Conservation (phyloP, 2,113 vertebrate species). For the Hippocampus mohnikei region DNA sequence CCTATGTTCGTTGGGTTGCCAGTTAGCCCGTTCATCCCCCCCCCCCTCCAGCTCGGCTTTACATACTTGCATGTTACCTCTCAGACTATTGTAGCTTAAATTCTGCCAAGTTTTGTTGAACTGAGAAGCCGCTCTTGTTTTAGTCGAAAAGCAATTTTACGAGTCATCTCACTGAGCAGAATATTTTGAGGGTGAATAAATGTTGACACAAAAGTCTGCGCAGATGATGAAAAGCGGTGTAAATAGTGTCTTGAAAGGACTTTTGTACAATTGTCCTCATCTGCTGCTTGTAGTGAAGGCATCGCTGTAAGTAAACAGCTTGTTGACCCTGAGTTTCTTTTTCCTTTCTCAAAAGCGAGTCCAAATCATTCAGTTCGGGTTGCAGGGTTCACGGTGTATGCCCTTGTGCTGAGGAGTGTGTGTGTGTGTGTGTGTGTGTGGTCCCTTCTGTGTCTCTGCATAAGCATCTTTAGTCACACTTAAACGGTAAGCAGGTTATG, state of each 20-base stretch:
- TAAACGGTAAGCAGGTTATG: slow-evolving; percentile 58
- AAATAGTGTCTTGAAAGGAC: slow-evolving; percentile 28
- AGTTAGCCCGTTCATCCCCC: slow-evolving; percentile 41
- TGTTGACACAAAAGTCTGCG: slow-evolving; percentile 39
- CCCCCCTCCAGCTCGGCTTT: slow-evolving; percentile 27
- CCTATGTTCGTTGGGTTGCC: slow-evolving; percentile 55
- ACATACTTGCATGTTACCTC: slow-evolving; percentile 29
- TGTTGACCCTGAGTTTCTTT: slow-evolving; percentile 3
- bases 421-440: slow-evolving; percentile 36
- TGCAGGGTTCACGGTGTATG: slow-evolving; percentile 6
- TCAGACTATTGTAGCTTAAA: slow-evolving; percentile 36
- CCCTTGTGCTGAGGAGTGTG: slow-evolving; percentile 12
- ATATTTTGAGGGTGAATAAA: slow-evolving; percentile 18
- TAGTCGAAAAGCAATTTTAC: slow-evolving; percentile 9
- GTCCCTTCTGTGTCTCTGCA: slow-evolving; percentile 33
- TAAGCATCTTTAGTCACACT: slow-evolving; percentile 52
- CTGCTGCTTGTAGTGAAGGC: slow-evolving; percentile 14
- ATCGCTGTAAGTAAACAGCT: slow-evolving; percentile 18
- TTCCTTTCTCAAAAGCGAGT: slow-evolving; percentile 1
- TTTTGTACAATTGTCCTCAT: slow-evolving; percentile 13
- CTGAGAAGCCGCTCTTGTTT: slow-evolving; percentile 28
- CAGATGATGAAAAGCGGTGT: slow-evolving; percentile 19
- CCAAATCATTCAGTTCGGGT: slow-evolving; percentile 18
- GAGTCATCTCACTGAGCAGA: slow-evolving; percentile 21
- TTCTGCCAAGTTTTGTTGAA: slow-evolving; percentile 28